A percentile compares a stretch with the other conserved stretches of the same genome.
These are phyloP conservation scores for Lemur catta DNA, from an alignment of 2,797 vertebrate species.

Conservation along the genomic window DNA sequence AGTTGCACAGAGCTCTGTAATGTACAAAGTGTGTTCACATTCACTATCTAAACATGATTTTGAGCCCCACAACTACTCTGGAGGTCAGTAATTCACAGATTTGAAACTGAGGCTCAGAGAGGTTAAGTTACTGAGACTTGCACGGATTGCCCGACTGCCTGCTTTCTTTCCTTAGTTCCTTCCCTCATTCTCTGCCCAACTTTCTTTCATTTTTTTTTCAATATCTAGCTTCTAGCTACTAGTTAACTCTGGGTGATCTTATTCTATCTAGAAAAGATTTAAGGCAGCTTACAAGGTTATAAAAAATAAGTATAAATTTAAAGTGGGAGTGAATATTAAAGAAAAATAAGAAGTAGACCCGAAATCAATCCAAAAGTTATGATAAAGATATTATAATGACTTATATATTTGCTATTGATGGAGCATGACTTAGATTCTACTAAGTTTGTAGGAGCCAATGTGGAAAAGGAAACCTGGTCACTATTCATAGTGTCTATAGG, in stretches of 20 bases:
- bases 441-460: background rate
- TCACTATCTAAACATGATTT: background rate
- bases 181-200: background rate
- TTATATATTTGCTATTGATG: background rate
- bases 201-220: background rate
- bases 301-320: background rate
- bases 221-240: background rate
- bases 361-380: background rate
- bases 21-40: background rate
- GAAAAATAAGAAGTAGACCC: background rate
- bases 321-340: background rate
- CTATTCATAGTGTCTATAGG: background rate
- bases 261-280: background rate
- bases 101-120: background rate
- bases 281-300: background rate
- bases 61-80: background rate
- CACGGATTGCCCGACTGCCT: background rate
- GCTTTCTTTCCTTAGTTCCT: background rate
- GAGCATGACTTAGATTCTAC: slow-evolving; percentile 5
- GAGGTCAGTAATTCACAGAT: background rate
- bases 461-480: slow-evolving; percentile 19
- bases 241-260: background rate
- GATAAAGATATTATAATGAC: background rate
- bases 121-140: background rate
- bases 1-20: background rate